phyloP scores from a whole-genome alignment of 2,797 vertebrate species.

The Ptychadena robeensis region DNA sequence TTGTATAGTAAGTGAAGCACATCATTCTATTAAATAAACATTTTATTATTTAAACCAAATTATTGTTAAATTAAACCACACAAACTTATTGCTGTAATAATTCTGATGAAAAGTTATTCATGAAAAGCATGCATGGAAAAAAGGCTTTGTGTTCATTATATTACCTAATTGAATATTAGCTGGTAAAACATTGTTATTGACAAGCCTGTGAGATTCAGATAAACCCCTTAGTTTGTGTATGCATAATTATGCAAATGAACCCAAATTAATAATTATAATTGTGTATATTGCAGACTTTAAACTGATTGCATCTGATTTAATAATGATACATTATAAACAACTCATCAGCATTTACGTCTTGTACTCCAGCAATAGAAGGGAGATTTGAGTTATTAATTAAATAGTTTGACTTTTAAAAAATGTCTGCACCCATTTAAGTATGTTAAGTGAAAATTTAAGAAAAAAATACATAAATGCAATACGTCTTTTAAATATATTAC shows the following conservation, averaged over 20 bases:
- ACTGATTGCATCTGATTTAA: slow-evolving; percentile 58
- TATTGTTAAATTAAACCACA: slow-evolving; percentile 27
- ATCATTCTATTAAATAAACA: slow-evolving; percentile 32
- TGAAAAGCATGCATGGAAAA: neutral
- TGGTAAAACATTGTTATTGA: slow-evolving; percentile 37
- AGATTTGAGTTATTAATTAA: neutral
- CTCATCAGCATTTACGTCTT: slow-evolving; percentile 36
- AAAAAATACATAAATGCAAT: neutral
- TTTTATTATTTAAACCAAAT: slow-evolving; percentile 24
- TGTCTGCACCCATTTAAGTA: neutral
- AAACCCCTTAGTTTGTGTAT: slow-evolving; percentile 15
- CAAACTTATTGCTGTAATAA: slow-evolving; percentile 16
- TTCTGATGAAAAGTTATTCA: slow-evolving; percentile 17
- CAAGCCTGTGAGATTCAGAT: slow-evolving; percentile 17
- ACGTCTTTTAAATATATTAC: neutral
- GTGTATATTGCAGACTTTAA: slow-evolving; percentile 41
- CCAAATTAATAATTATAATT: slow-evolving; percentile 56
- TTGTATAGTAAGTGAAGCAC: neutral
- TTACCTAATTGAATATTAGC: slow-evolving; percentile 36
- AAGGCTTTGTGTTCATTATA: slow-evolving; percentile 5
- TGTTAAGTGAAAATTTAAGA: neutral
- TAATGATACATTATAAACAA: slow-evolving; percentile 45
- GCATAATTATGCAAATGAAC: slow-evolving; percentile 49
- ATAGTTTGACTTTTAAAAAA: slow-evolving; percentile 11
- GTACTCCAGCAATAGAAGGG: slow-evolving; percentile 25